Conservation (phyloP, 2,797 vertebrate species). For the Limosa lapponica region DNA sequence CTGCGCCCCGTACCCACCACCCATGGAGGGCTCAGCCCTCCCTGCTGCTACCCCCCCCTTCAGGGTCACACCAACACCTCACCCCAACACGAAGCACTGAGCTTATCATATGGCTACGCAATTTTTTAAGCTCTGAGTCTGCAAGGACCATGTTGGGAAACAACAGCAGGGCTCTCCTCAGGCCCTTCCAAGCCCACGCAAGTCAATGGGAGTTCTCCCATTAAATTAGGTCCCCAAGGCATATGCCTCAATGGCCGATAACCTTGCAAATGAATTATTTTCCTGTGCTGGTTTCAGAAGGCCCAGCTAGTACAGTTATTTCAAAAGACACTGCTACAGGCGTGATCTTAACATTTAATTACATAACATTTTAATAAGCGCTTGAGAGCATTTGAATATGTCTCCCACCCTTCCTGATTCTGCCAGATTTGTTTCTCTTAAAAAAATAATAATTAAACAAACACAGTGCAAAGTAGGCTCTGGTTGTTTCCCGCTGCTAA, state of each 20-base stretch:
- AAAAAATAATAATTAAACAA: background rate
- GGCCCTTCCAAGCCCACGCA: background rate
- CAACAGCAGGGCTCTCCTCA: background rate
- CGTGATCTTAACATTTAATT: constrained; percentile 59
- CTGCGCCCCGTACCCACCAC: background rate
- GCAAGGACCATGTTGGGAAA: background rate
- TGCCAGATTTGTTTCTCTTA: constrained; percentile 2
- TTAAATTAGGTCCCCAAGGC: constrained; percentile 29
- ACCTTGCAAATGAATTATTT: constrained; percentile 33
- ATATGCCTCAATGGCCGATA: background rate
- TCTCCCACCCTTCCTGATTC: constrained; percentile 45
- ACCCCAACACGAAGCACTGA: background rate
- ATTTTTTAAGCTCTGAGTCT: background rate
- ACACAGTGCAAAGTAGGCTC: background rate
- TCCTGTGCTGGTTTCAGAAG: constrained; percentile 14
- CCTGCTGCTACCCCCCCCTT: background rate
- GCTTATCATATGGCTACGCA: background rate
- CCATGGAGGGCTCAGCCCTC: background rate
- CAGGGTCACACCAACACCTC: background rate
- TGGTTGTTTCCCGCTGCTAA: background rate
- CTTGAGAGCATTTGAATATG: background rate
- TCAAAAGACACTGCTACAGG: constrained; percentile 51
- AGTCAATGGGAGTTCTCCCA: constrained; percentile 20
- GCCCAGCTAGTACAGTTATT: constrained; percentile 13
- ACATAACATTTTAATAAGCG: constrained; percentile 45